Base-by-base conservation (phyloP, 2,797 vertebrate species). In the Lacerta viridis region DNA sequence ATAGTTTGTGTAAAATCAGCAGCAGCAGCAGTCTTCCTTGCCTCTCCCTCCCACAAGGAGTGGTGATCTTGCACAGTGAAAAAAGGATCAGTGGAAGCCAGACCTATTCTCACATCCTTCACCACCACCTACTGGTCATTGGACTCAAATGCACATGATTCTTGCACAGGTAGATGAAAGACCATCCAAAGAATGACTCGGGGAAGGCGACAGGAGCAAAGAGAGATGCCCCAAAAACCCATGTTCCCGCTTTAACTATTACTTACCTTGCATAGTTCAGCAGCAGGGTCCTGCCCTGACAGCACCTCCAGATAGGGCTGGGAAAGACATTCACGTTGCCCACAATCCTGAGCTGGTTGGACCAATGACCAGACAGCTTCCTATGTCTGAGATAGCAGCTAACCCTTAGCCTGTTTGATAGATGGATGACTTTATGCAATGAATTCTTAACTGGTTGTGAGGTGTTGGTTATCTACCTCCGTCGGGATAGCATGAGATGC, bases 41-140 rank as follows among this genome's bases (percentile, higher is more conserved):
- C 29, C 29, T 11, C 29, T 29, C 66, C 0, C 8, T 29, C 23
- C 66, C 27, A 25, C 13, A 10, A 25, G 74, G 20, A 25, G 11
- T 25, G 41, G 41, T 25, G 23, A 43, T 23, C 20, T 7, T n/a
- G 69, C 69, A 61, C 4, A 27, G 23, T 46, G 13, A 11, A 2
- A 55, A 6, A 2, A 76, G 36, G 20, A 25, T 9, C 36, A n/a
- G 72, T 10, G 18, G 46, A n/a, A n/a, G 61, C 7, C 5, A 68
- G 9, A 3, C 18, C 3, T 1, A 9, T 39, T 87, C 39, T 17
- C 10, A 1, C 29, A 11, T 43, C 68, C 39, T 81, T 15, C 50
- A 72, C 68, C 27, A 7, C 79, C 86, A 64, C 50, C 86, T 87
- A 61, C 78, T 80, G 85, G 77, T 17, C 68, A 13, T 36, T 13